A percentile compares a stretch with the other conserved stretches of the same genome.
phyloP scores from a whole-genome alignment of 2,888 invertebrate species.

The Dexiosoma caninum region DNA sequence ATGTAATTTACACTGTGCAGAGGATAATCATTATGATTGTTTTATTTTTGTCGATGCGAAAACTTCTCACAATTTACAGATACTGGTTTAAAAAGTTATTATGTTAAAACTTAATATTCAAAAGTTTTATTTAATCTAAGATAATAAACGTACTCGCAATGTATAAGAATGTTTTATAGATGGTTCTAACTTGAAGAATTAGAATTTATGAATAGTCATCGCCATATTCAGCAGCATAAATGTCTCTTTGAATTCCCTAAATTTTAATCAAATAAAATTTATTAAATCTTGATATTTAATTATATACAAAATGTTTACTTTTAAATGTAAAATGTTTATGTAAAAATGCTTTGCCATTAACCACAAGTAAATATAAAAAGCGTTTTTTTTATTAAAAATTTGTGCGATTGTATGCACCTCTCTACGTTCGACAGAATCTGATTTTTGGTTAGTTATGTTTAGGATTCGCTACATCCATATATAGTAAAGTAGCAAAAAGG shows the following conservation, averaged over 20 bases:
- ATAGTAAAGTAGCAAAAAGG: no score
- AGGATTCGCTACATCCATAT: no score
- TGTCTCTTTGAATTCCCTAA: constrained; percentile 60
- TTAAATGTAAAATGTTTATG: neutral
- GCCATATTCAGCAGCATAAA: constrained; percentile 47
- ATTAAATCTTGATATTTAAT: constrained; percentile 7
- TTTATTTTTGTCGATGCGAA: no score
- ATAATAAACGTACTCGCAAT: no score
- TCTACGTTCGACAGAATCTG: no score
- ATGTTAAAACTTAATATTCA: neutral
- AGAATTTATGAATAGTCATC: constrained; percentile 46
- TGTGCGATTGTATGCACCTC: neutral
- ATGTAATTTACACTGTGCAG: no score
- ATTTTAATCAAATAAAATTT: constrained; percentile 48
- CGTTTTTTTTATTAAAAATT: neutral
- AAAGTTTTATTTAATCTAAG: no score
- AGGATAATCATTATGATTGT: no score
- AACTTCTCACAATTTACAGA: no score
- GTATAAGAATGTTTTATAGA: no score
- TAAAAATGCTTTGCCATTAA: neutral
- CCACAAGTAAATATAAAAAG: neutral
- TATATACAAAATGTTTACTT: neutral
- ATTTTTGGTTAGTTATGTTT: no score
- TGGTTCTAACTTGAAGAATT: neutral
- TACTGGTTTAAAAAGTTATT: constrained; percentile 2